Percentiles rank a stretch among this genome's conserved stretches.
Conservation (phyloP, 2,888 invertebrate species). For the Bugulina stolonifera region DNA sequence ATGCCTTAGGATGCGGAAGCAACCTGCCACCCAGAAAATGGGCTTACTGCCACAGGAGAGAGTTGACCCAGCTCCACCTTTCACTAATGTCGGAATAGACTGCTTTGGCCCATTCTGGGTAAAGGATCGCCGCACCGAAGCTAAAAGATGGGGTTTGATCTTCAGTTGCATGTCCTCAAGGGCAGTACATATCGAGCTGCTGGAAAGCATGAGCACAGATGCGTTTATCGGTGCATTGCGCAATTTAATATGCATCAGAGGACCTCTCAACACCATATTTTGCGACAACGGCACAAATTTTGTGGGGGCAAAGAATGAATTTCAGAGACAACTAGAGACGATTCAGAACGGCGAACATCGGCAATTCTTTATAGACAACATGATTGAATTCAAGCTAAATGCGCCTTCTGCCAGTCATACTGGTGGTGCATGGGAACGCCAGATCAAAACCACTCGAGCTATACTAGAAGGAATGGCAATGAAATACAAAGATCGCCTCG, state of each 20-base stretch:
- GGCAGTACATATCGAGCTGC: constrained; percentile 7
- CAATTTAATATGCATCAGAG: background rate
- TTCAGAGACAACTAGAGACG: background rate
- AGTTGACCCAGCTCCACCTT: background rate
- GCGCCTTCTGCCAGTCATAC: background rate
- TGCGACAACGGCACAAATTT: constrained; percentile 14
- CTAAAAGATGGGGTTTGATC: background rate
- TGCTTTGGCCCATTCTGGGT: background rate
- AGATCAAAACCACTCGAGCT: background rate
- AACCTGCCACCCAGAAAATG: background rate
- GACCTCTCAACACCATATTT: background rate
- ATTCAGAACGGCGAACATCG: too few relatives aligned
- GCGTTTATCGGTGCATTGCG: background rate
- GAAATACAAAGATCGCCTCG: background rate
- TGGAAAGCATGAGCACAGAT: constrained; percentile 21
- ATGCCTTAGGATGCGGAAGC: background rate
- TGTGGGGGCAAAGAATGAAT: background rate
- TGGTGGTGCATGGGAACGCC: background rate
- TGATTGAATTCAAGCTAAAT: background rate
- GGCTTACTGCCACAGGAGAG: background rate
- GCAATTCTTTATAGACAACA: background rate
- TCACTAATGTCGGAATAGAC: background rate
- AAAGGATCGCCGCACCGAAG: background rate
- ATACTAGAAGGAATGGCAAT: background rate
- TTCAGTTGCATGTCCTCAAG: constrained; percentile 9